Evolutionary conservation across 2,888 invertebrate species (phyloP), one percentile per base, ranked within the genome.

Genomic region (Campaea margaritaria): DNA sequence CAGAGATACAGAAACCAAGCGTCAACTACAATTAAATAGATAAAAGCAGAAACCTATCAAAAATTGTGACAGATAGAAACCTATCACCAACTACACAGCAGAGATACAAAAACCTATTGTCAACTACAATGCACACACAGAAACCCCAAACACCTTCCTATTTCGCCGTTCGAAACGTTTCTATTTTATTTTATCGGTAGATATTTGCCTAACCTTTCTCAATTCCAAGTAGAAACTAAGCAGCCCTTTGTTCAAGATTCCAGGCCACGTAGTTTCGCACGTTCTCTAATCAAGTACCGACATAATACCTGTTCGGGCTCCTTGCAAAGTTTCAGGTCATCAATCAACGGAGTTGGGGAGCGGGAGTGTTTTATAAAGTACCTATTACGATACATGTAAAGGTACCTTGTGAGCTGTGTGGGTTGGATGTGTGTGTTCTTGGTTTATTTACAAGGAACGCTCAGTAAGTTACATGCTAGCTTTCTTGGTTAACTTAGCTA

Each of bases 271-370:
- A 55, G 51, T 48, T 59, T 52, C 54, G 59, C 31, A 53, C 47
- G 51, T 48, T 36, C 36, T 28, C 38, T 52, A 52, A 52, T 45
- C 44, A 52, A 52, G 45, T 45, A 51, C 51, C 51, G 34, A 27
- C 57, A 44, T 61, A 62, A 62, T 65, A 69, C 69, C 69, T 69
- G 67, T 61, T 57, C 52, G 43, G 54, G 71, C 73, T 79, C 74
- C 72, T 75, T 70, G 68, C 67, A 62, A 75, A 75, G 64, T 79
- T 76, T 70, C 39, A 68, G 71, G 76, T 79, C 84, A 84, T 84
- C 84, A 82, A 84, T 84, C 84, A 84, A 76, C 74, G 65, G 62
- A 69, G 64, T 70, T 72, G 62, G 70, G 68, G 65, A 66, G 69
- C 65, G 66, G 67, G 62, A 70, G 72, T 74, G 73, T 75, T 78